Evolutionary conservation across 2,113 vertebrate genomes (phyloP).

Genomic region (Cryptotis parvus): DNA sequence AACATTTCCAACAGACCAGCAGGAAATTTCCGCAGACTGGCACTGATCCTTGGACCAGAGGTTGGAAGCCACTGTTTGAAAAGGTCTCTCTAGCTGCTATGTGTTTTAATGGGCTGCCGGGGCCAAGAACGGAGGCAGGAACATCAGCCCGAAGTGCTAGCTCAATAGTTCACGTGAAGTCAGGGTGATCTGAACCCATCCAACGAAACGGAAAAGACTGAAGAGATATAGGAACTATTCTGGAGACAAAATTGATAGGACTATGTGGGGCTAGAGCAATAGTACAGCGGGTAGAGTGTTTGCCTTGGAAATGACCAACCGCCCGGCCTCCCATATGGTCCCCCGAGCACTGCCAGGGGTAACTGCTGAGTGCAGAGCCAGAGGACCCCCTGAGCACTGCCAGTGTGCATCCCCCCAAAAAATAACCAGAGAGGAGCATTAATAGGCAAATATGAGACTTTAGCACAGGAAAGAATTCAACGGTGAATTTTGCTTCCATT

Average conservation of each 20-base stretch:
- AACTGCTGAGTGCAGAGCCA: too few relatives aligned
- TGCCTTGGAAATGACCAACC: too few relatives aligned
- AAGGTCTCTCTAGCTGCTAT: slow-evolving; percentile 6
- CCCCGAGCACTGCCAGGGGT: too few relatives aligned
- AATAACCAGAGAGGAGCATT: neutral
- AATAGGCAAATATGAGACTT: neutral
- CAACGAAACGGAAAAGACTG: neutral
- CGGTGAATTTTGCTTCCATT: neutral
- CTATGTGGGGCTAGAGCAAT: too few relatives aligned
- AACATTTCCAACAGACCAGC: too few relatives aligned
- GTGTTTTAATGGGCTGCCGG: neutral
- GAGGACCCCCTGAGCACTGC: too few relatives aligned
- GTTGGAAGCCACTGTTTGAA: too few relatives aligned
- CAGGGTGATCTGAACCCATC: neutral
- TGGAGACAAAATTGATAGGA: slow-evolving; percentile 3
- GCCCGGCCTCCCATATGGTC: too few relatives aligned
- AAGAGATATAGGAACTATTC: slow-evolving; percentile 26
- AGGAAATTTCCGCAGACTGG: too few relatives aligned
- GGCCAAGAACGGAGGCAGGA: neutral
- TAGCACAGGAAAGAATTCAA: slow-evolving; percentile 5
- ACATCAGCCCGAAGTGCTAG: neutral
- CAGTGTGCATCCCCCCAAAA: too few relatives aligned
- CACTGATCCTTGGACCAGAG: too few relatives aligned
- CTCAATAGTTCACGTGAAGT: neutral
- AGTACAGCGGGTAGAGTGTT: too few relatives aligned